Conservation (phyloP, 1,140 invertebrate genomes). For the Sitobion miscanthi region DNA sequence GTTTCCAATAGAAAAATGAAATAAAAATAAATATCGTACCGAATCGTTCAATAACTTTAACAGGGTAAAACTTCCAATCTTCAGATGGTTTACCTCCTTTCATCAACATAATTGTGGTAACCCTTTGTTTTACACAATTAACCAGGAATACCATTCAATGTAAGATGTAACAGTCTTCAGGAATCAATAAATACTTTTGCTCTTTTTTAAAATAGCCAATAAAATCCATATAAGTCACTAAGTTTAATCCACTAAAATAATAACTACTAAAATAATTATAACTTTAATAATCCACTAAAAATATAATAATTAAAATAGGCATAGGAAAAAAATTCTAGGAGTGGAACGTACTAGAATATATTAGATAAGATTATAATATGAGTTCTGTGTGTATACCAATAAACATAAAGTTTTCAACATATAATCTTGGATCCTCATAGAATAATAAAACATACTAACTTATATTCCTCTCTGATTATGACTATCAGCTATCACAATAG, state of each 20-base stretch:
- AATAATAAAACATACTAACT: too few species aligned
- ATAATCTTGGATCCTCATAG: too few species aligned
- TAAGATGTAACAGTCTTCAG: not conserved
- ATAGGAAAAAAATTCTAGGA: not conserved
- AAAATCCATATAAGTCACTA: too few species aligned
- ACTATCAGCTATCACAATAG: too few species aligned
- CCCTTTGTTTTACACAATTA: not conserved
- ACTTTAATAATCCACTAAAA: not conserved
- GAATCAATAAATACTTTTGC: not conserved
- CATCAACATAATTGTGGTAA: not conserved
- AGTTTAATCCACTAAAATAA: not conserved
- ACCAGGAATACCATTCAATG: not conserved
- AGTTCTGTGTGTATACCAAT: not conserved
- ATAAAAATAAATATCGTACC: not conserved
- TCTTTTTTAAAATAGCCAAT: not conserved
- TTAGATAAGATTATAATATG: not conserved
- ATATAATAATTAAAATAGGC: not conserved
- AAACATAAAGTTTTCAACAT: too few species aligned
- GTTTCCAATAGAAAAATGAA: not conserved
- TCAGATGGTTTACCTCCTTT: not conserved
- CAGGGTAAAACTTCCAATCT: not conserved
- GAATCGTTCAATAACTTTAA: not conserved
- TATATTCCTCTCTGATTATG: too few species aligned
- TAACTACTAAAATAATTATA: not conserved
- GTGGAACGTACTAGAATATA: not conserved